Evolutionary conservation across 2,888 invertebrate genomes (phyloP), one percentile per base, ranked within the genome.

Genomic region (Nomada flava): DNA sequence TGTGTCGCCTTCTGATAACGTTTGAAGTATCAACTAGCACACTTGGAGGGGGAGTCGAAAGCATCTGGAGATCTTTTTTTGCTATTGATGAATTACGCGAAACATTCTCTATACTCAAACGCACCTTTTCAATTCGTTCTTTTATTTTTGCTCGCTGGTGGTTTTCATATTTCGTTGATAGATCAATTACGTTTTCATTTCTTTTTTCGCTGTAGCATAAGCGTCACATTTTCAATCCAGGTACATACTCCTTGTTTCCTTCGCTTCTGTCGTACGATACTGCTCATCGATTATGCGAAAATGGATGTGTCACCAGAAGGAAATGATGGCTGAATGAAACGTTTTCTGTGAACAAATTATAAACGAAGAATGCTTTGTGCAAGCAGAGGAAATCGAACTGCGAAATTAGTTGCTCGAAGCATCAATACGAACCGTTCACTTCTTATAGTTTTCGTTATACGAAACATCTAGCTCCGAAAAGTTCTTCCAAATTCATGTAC

Each of bases 1-100:
- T 63, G 62, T 76, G 82, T 57, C 55, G 42, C 23, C 57, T 63
- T 78, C 67, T 57, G 79, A 80, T 80, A 80, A 78, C 79, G 67
- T 68, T 80, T 78, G 50, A 72, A 72, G 72, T 63, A 72, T 80
- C 72, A 72, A 68, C 15, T 29, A 68, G n/a, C 23, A 55, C 13
- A 26, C 67, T 42, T 13, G 52, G n/a, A 11, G 29, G 44, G 5
- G 29, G 10, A 53, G 5, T 65, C 57, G 44, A 47, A 55, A 20
- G 18, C 42, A 36, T 62, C 62, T 62, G 18, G 23, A 26, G 2
- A 50, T 29, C 44, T n/a, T 20, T 5, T 47, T 20, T 11, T 1
- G 23, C 69, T 42, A 67, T 55, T 36, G 44, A 7, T 36, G 70
- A 70, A 50, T 60, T 11, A 50, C 29, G 29, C n/a, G 15, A 42